These are phyloP conservation scores for Diplodus puntazzo DNA, from an alignment of 2,797 vertebrate species.

Conservation along the genomic window DNA sequence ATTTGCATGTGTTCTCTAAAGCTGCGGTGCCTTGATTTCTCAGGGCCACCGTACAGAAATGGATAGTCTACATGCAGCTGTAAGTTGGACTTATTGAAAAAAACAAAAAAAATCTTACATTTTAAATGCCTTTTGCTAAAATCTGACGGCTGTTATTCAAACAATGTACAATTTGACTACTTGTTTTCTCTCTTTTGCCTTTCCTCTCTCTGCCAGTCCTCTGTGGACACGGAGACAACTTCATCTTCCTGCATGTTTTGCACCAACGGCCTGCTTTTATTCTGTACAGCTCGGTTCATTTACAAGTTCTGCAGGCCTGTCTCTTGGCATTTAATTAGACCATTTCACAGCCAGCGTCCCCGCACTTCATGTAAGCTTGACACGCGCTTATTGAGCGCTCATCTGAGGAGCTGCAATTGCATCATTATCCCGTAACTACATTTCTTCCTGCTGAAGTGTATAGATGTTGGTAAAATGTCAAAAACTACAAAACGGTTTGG, in stretches of 20 bases:
- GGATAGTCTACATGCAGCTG: not conserved
- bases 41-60: not conserved
- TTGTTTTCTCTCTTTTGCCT: not conserved
- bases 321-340: constrained; percentile 33
- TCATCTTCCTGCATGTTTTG: not conserved
- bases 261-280: not conserved
- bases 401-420: constrained; percentile 11
- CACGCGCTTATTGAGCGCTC: constrained; percentile 23
- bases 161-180: not conserved
- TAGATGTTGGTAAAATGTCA: constrained; percentile 24
- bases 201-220: not conserved
- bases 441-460: constrained; percentile 10
- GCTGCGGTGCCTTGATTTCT: not conserved
- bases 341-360: not conserved
- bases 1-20: not conserved
- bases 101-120: no score
- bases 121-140: not conserved
- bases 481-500: constrained; percentile 5
- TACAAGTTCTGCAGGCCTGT: constrained; percentile 4
- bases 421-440: constrained; percentile 20
- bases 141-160: not conserved
- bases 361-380: constrained; percentile 33
- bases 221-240: not conserved
- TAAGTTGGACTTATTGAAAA: not conserved
- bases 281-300: constrained; percentile 2